phyloP scores from a whole-genome alignment of 2,888 invertebrate genomes.

The Pachymerium ferrugineum region DNA sequence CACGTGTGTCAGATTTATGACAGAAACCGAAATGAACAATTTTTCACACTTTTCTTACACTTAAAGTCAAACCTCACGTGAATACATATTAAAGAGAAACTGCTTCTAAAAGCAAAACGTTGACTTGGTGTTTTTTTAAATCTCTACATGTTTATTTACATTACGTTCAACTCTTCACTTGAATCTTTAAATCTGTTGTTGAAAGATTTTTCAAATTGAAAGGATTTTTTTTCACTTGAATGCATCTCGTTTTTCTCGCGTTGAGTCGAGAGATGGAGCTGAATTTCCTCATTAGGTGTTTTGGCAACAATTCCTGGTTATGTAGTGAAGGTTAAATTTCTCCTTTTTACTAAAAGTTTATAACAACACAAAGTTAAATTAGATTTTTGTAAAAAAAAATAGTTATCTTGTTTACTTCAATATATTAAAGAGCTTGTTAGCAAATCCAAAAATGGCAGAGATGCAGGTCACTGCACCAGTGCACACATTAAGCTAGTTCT shows the following conservation, averaged over 20 bases:
- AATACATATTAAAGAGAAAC: neutral
- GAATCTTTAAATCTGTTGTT: neutral
- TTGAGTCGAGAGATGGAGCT: neutral
- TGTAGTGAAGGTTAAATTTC: neutral
- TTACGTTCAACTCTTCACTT: neutral
- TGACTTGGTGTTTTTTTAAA: too few species aligned
- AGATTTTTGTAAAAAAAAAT: neutral
- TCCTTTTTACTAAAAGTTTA: neutral
- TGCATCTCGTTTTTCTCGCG: neutral
- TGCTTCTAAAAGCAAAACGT: too few species aligned
- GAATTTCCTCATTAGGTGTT: neutral
- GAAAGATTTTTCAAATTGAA: neutral
- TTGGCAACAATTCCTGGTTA: neutral
- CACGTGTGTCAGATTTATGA: slow-evolving; percentile 13
- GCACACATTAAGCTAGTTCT: neutral
- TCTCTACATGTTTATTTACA: neutral
- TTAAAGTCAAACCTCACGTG: neutral
- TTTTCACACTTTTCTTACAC: neutral
- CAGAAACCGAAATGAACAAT: neutral
- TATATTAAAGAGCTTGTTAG: neutral
- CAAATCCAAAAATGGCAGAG: neutral
- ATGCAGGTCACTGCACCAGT: neutral
- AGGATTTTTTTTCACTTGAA: neutral
- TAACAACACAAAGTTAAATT: neutral
- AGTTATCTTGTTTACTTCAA: neutral